phyloP scores from a whole-genome alignment of 2,888 invertebrate genomes.

The Acleris literana region DNA sequence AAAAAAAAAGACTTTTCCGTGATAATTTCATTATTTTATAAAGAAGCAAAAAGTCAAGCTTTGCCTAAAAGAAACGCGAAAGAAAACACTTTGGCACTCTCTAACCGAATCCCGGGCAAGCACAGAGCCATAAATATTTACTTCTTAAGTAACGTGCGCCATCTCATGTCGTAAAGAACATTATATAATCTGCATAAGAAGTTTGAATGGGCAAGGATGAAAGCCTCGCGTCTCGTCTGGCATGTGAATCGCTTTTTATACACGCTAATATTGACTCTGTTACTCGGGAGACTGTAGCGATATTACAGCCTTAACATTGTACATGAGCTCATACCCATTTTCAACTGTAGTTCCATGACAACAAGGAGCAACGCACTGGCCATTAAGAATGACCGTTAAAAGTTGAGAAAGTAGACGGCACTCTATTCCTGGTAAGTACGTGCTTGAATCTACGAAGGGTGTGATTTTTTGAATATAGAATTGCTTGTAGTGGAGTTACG shows the following conservation, averaged over 20 bases:
- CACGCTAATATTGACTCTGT: constrained; percentile 67
- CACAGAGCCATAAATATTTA: constrained; percentile 65
- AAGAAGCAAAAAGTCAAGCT: not conserved
- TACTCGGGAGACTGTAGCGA: constrained; percentile 46
- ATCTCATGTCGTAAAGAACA: constrained; percentile 79
- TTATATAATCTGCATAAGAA: constrained; percentile 82
- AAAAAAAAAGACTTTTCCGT: too few species aligned
- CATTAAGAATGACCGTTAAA: not conserved
- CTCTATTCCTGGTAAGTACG: not conserved
- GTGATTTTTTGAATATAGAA: too few species aligned
- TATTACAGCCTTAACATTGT: constrained; percentile 12
- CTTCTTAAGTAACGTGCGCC: constrained; percentile 77
- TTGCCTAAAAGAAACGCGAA: constrained; percentile 1
- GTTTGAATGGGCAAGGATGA: constrained; percentile 78
- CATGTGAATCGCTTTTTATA: constrained; percentile 79
- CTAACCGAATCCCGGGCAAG: constrained; percentile 14
- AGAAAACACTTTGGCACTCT: constrained; percentile 25
- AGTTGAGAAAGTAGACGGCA: not conserved
- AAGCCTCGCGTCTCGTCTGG: constrained; percentile 74
- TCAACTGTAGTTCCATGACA: not conserved
- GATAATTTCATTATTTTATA: not conserved
- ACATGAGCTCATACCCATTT: not conserved
- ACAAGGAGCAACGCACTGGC: not conserved
- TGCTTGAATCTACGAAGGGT: too few species aligned
- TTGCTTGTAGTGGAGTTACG: too few species aligned